Conservation (phyloP, 2,797 vertebrate species). For the Kryptolebias ocellatus region DNA sequence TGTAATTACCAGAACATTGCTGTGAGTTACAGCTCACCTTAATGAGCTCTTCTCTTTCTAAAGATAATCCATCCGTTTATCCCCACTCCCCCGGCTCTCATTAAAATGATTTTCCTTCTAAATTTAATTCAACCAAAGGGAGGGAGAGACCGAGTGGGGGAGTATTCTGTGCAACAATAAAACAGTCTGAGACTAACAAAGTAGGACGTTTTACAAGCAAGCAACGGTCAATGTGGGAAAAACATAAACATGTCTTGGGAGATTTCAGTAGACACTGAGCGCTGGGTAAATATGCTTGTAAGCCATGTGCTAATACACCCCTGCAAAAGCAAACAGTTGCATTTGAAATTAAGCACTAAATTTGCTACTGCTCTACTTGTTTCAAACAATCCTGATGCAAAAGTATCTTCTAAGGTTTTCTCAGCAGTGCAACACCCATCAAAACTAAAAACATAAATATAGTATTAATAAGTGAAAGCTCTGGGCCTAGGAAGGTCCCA, state of each 20-base stretch:
- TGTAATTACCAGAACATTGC: constrained; percentile 78
- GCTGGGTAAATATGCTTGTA: constrained; percentile 30
- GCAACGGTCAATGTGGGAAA: constrained; percentile 54
- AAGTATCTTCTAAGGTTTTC: constrained; percentile 16
- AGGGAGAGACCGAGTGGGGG: constrained; percentile 25
- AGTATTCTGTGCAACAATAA: constrained; percentile 41
- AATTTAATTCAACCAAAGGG: constrained; percentile 73
- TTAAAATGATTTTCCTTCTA: constrained; percentile 80
- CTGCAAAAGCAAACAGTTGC: constrained; percentile 31
- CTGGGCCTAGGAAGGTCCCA: constrained; percentile 17
- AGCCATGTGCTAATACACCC: constrained; percentile 1
- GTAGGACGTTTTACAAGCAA: constrained; percentile 55
- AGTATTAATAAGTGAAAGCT: neutral
- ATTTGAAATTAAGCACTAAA: constrained; percentile 4
- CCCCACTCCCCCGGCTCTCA: constrained; percentile 77
- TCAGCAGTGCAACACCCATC: constrained; percentile 4
- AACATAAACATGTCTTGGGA: constrained; percentile 45
- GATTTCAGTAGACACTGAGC: constrained; percentile 30
- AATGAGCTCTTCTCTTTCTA: constrained; percentile 79
- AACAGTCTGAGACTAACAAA: constrained; percentile 57
- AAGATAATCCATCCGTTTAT: constrained; percentile 80
- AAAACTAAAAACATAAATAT: constrained; percentile 36
- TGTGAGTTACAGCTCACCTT: constrained; percentile 78
- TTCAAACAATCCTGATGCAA: constrained; percentile 12
- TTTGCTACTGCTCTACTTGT: constrained; percentile 4